Base-by-base conservation (phyloP, 2,797 vertebrate species). In the Chloroceryle inda region DNA sequence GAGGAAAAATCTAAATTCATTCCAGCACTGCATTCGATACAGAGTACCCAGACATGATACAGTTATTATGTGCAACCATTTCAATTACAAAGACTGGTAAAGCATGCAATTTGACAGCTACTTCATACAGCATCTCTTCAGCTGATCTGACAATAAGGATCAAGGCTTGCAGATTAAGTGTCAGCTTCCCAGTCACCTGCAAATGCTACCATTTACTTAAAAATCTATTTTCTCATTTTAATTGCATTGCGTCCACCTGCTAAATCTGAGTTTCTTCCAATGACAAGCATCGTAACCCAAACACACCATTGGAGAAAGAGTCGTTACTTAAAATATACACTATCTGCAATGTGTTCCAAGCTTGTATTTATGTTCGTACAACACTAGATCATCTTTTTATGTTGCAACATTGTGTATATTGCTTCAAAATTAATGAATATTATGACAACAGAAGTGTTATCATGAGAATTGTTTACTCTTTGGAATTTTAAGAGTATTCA, bases 61-160 rank as follows among this genome's bases (percentile, higher is more conserved):
- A 86, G 50, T 85, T 90, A 89, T 94, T 87, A 93, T 27, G 33
- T 86, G 84, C 24, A 90, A 93, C 45, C 37, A 89, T 95, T 96
- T 96, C 94, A 97, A 91, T 95, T 96, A 93, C 61, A 95, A 89
- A 88, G 55, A 77, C 29, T 89, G 67, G 52, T 95, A 96, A 96
- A 78, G 85, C 85, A 89, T 94, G 67, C 93, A 95, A 95, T 96
- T 85, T 90, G 38, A 96, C 93, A 97, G 78, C 23, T 35, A 55
- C 38, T 89, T 86, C 75, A 79, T 10, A 37, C 27, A 92, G 38
- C 24, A 74, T 78, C 82, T 95, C 40, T 80, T 88, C 66, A 77
- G 55, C 58, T 85, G 75, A 96, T 90, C 83, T 85, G 49, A 88
- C 68, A 85, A 50, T 66, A 55, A 89, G 45, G 49, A 94, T 66